Evolutionary conservation across 2,113 vertebrate species (phyloP).

Genomic region (Gymnobelideus leadbeateri): DNA sequence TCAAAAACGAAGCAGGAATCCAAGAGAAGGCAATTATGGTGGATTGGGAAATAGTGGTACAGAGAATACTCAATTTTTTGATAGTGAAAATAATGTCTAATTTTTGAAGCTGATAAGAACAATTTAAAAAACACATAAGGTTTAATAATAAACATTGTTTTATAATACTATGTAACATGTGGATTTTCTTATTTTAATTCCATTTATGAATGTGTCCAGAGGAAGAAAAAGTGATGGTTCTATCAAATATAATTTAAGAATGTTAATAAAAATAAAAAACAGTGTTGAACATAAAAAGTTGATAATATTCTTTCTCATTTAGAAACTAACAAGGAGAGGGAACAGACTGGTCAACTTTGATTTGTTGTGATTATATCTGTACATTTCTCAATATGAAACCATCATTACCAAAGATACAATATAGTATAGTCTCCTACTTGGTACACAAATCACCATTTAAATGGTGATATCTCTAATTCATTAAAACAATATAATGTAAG

Average conservation of each 20-base stretch:
- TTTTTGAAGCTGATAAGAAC: neutral
- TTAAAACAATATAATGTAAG: neutral
- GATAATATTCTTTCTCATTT: neutral
- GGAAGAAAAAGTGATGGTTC: neutral
- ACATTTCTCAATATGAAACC: neutral
- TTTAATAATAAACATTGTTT: neutral
- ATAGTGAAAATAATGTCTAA: constrained; percentile 40
- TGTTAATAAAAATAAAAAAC: neutral
- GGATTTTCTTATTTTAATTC: constrained; percentile 27
- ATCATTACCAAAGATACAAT: neutral
- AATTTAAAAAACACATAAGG: constrained; percentile 14
- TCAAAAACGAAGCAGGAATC: neutral
- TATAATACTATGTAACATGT: neutral
- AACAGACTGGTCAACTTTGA: neutral
- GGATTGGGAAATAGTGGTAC: constrained; percentile 12
- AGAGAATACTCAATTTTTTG: neutral
- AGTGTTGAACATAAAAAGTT: neutral
- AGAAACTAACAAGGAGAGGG: neutral
- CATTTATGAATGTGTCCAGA: constrained; percentile 10
- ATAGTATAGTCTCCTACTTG: neutral
- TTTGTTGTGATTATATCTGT: neutral
- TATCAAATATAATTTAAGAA: constrained; percentile 19
- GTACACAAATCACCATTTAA: neutral
- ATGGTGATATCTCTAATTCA: neutral
- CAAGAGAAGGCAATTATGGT: neutral